Conservation (phyloP, 2,888 invertebrate species). For the Pseudanteris insignis region DNA sequence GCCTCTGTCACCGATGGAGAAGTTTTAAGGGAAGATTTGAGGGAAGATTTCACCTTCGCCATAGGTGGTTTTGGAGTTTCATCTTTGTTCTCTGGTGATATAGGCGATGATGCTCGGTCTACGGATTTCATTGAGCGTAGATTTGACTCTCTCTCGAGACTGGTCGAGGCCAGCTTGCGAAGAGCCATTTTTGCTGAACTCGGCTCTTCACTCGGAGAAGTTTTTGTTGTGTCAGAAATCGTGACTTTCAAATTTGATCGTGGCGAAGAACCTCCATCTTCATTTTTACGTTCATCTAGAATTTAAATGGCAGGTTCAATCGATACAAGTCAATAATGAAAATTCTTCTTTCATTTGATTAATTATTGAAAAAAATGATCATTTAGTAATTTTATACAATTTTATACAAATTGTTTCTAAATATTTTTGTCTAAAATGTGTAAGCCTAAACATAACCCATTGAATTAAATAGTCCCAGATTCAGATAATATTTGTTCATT, state of each 20-base stretch:
- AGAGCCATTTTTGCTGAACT: constrained; percentile 6
- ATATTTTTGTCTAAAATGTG: no score
- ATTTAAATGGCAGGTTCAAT: no score
- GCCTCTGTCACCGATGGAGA: constrained; percentile 2
- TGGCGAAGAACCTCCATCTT: constrained; percentile 23
- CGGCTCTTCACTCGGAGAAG: neutral
- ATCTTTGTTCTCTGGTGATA: constrained; percentile 70
- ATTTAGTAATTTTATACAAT: no score
- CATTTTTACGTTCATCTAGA: constrained; percentile 11
- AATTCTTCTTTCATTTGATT: no score
- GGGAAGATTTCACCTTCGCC: constrained; percentile 5
- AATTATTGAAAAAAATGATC: no score
- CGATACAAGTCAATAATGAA: no score
- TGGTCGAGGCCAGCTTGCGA: constrained; percentile 49
- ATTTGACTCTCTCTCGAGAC: constrained; percentile 50
- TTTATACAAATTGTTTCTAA: neutral
- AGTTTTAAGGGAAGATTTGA: constrained; percentile 33
- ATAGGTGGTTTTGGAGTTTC: constrained; percentile 55
- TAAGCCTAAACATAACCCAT: no score
- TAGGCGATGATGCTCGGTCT: constrained; percentile 69
- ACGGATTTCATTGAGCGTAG: constrained; percentile 30
- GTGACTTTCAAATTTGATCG: constrained; percentile 46
- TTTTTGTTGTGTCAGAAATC: constrained; percentile 15
- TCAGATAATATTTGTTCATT: no score
- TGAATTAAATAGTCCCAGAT: no score